Conservation (phyloP, 2,888 invertebrate genomes). For the Linnaemya tessellans region DNA sequence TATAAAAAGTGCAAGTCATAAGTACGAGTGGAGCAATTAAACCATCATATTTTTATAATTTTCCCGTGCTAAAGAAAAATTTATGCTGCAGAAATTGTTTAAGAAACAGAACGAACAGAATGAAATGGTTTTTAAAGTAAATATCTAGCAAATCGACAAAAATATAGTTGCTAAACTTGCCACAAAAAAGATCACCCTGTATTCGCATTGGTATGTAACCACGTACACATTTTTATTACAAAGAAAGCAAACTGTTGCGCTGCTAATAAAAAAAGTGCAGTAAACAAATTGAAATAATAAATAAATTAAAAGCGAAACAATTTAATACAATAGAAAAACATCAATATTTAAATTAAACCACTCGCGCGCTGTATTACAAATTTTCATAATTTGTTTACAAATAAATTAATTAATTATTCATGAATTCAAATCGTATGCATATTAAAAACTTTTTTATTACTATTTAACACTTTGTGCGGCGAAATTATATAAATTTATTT, state of each 20-base stretch:
- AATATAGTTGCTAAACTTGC: no score
- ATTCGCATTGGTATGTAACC: not conserved
- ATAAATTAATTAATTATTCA: not conserved
- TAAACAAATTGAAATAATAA: conserved; percentile 3
- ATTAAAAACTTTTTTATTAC: not conserved
- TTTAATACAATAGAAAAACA: not conserved
- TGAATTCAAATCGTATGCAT: not conserved
- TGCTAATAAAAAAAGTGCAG: conserved; percentile 1
- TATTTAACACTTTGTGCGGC: not conserved
- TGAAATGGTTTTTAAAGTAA: no score
- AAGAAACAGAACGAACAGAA: no score
- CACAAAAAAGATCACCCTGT: no score
- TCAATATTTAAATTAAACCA: not conserved
- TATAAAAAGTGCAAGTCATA: no score
- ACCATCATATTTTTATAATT: no score
- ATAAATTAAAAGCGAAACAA: conserved; percentile 3
- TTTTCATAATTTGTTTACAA: not conserved
- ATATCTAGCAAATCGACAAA: no score
- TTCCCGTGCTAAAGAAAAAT: no score
- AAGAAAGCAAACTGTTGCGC: not conserved
- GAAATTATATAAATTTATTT: no score
- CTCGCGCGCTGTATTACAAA: not conserved
- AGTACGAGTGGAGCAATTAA: no score
- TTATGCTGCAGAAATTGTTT: no score
- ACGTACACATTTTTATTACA: not conserved